Percentiles rank a stretch among this genome's conserved stretches.
Evolutionary conservation across 2,113 vertebrate species (phyloP).

Genomic region (Lates calcarifer): DNA sequence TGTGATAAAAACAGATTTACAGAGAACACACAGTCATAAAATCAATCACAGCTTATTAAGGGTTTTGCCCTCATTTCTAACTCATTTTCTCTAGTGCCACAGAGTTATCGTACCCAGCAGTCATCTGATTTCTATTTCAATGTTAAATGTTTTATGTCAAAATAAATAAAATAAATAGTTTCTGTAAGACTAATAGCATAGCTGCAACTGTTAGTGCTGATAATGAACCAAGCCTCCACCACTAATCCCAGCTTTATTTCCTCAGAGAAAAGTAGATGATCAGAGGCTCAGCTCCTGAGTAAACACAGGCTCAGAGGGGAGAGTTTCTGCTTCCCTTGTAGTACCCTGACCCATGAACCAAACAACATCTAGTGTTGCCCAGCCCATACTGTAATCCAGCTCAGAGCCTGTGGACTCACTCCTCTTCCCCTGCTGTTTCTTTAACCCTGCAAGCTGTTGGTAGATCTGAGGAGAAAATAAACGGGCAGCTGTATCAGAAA

Average conservation of each 20-base stretch:
- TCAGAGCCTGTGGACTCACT: neutral
- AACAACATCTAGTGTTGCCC: slow-evolving; percentile 3
- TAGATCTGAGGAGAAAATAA: neutral
- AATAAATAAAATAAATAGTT: too few relatives aligned
- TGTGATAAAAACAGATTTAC: too few relatives aligned
- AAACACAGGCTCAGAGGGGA: neutral
- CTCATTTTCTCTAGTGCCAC: too few relatives aligned
- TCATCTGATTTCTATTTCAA: too few relatives aligned
- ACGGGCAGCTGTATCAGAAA: too few relatives aligned
- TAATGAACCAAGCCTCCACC: neutral
- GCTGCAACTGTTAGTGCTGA: too few relatives aligned
- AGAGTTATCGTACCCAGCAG: too few relatives aligned
- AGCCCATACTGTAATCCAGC: neutral
- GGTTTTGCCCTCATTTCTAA: too few relatives aligned
- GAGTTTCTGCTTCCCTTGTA: neutral
- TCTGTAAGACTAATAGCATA: too few relatives aligned
- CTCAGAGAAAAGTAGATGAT: neutral
- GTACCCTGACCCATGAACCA: neutral
- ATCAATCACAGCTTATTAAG: too few relatives aligned
- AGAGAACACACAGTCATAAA: too few relatives aligned
- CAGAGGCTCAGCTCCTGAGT: neutral
- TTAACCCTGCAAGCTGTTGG: neutral
- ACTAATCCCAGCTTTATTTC: neutral
- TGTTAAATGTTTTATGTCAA: too few relatives aligned
- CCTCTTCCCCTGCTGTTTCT: neutral